phyloP scores from a whole-genome alignment of 2,888 invertebrate species.

The Timema podura region DNA sequence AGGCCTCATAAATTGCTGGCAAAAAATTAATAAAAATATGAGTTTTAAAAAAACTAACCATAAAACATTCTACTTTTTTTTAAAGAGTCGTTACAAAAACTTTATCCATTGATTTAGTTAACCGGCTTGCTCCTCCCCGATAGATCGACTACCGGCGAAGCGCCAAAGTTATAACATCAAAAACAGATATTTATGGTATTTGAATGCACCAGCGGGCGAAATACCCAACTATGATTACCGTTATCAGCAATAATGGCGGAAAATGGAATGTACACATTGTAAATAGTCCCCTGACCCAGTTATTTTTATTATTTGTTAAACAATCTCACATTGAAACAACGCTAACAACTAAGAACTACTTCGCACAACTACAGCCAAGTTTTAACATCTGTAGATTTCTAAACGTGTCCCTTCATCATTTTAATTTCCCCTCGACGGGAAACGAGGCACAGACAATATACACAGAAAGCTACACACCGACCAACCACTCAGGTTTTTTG shows the following conservation, averaged over 20 bases:
- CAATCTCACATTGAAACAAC: conserved; percentile 27
- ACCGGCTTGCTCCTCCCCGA: no score
- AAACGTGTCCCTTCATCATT: not conserved
- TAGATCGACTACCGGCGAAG: no score
- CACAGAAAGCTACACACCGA: conserved; percentile 26
- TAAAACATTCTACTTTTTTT: no score
- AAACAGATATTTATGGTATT: not conserved
- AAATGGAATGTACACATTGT: conserved; percentile 32
- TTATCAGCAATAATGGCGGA: conserved; percentile 24
- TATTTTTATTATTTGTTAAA: conserved; percentile 1
- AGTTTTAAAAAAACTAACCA: no score
- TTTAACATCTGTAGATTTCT: conserved; percentile 19
- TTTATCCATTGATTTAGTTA: no score
- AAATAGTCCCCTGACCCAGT: conserved; percentile 22
- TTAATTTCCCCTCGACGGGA: not conserved
- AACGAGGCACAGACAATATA: conserved; percentile 24
- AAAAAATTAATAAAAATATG: no score
- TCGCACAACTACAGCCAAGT: conserved; percentile 26
- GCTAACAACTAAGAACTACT: conserved; percentile 16
- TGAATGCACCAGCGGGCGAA: not conserved
- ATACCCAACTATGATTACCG: conserved; percentile 2
- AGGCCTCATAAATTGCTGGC: no score
- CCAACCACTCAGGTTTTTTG: not conserved
- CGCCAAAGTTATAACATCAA: no score
- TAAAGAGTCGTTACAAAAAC: no score